These are phyloP conservation scores for Folsomia candida DNA, from an alignment of 2,888 invertebrate species.

Conservation along the genomic window DNA sequence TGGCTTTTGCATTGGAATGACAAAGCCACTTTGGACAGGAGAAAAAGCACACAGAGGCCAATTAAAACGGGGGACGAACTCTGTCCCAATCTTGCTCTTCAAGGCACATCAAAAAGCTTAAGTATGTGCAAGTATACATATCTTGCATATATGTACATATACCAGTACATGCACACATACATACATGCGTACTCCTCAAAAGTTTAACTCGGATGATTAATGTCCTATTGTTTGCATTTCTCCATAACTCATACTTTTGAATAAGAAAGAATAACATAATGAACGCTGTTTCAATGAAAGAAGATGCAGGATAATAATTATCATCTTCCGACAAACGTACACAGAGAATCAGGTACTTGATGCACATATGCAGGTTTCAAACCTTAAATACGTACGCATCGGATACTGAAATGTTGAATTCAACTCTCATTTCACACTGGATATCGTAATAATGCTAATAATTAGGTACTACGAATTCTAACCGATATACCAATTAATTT, in stretches of 20 bases:
- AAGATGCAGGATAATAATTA: constrained; percentile 8
- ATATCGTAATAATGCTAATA: too few species aligned
- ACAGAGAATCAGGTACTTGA: too few species aligned
- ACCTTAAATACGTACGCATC: too few species aligned
- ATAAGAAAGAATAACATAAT: not conserved
- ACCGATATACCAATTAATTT: too few species aligned
- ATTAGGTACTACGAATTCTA: too few species aligned
- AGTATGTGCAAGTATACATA: not conserved
- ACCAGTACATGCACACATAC: too few species aligned
- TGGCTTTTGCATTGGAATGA: constrained; percentile 10
- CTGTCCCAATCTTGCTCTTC: constrained; percentile 3
- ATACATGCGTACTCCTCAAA: not conserved
- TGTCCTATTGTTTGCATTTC: constrained; percentile 35
- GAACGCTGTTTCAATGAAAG: not conserved
- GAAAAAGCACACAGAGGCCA: not conserved
- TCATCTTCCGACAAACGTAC: too few species aligned
- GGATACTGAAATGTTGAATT: too few species aligned
- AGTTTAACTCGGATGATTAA: constrained; percentile 26
- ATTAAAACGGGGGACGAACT: constrained; percentile 12
- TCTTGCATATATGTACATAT: too few species aligned
- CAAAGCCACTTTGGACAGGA: constrained; percentile 8
- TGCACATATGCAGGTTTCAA: too few species aligned
- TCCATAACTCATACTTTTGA: constrained; percentile 12
- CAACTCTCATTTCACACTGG: too few species aligned
- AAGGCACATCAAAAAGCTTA: not conserved